Percentiles rank a stretch among this genome's conserved stretches.
phyloP scores from a whole-genome alignment of 2,113 vertebrate genomes.

The Spizaetus ornatus region DNA sequence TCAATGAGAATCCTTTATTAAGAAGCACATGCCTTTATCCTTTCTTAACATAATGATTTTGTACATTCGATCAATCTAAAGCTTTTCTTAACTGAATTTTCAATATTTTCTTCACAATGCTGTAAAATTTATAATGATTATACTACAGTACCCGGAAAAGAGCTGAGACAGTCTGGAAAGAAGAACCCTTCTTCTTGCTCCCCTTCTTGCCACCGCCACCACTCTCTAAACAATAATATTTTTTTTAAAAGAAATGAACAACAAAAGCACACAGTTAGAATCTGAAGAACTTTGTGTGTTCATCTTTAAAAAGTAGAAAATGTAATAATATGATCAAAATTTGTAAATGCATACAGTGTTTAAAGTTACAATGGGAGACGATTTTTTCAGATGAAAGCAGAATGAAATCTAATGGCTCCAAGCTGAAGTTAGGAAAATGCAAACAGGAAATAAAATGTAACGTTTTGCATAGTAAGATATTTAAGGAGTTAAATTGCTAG shows the following conservation, averaged over 20 bases:
- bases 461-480: neutral
- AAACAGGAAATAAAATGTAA: neutral
- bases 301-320: neutral
- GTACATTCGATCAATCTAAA: neutral
- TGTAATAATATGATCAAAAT: neutral
- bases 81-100: neutral
- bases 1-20: neutral
- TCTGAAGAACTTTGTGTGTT: neutral
- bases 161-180: conserved; percentile 42
- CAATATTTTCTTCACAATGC: neutral
- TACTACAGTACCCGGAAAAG: conserved; percentile 61
- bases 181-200: conserved; percentile 50
- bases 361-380: neutral
- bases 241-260: neutral
- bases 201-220: conserved; percentile 76
- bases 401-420: neutral
- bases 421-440: neutral
- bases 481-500: neutral
- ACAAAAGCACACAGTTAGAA: neutral
- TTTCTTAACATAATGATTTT: neutral
- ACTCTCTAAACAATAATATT: neutral
- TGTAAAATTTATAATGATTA: neutral
- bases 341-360: neutral
- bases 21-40: neutral
- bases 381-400: neutral